These are phyloP conservation scores for Lamellibrachia columna DNA, from an alignment of 2,888 invertebrate species.

Conservation along the genomic window DNA sequence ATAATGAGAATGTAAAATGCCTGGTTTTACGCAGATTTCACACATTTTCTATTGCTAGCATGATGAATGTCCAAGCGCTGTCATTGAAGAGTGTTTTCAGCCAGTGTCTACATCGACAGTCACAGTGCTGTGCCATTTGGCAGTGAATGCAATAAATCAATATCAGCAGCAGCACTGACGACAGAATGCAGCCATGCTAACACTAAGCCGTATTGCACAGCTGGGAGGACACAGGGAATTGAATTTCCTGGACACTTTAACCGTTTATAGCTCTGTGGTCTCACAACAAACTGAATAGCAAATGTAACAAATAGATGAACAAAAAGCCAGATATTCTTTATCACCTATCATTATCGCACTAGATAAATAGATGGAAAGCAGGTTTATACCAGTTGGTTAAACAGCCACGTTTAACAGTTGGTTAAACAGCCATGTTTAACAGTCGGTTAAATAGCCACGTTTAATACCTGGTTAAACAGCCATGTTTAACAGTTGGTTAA, in stretches of 20 bases:
- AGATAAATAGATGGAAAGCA: too few species aligned
- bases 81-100: neutral
- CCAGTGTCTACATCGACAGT: neutral
- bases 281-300: neutral
- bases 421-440: too few species aligned
- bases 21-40: neutral
- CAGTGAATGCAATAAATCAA: neutral
- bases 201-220: neutral
- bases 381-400: too few species aligned
- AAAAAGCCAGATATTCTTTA: neutral
- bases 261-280: neutral
- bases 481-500: too few species aligned
- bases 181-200: neutral
- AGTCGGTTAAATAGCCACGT: too few species aligned
- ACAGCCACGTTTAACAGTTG: too few species aligned
- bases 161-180: neutral
- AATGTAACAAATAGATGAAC: neutral
- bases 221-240: neutral
- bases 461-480: too few species aligned
- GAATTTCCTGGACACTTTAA: neutral
- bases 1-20: neutral
- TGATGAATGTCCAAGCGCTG: neutral
- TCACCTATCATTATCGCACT: too few species aligned
- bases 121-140: neutral
- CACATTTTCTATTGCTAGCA: neutral